phyloP scores from a whole-genome alignment of 2,113 vertebrate species.

The Helogale parvula region DNA sequence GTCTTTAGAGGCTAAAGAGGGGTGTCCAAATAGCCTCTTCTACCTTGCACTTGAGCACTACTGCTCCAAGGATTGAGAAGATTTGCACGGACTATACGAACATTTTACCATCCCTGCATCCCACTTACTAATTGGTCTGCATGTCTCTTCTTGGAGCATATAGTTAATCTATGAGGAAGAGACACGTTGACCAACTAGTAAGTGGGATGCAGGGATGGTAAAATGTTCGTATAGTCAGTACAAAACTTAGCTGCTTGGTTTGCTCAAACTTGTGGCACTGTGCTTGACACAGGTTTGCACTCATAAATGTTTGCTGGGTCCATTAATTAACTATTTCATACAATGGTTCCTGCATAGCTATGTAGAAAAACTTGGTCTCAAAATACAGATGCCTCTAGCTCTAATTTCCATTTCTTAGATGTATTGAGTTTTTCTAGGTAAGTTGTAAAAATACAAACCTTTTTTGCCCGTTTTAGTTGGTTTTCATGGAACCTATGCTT shows the following conservation, averaged over 20 bases:
- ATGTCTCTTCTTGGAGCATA: background rate
- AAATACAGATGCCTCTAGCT: background rate
- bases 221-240: background rate
- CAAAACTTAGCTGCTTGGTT: background rate
- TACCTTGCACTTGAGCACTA: background rate
- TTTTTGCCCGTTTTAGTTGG: slow-evolving; percentile 1
- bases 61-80: background rate
- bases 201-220: background rate
- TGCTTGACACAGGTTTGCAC: background rate
- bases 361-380: slow-evolving; percentile 16
- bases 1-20: background rate
- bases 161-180: background rate
- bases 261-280: background rate
- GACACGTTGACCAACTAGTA: background rate
- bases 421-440: background rate
- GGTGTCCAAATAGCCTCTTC: background rate
- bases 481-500: slow-evolving; percentile 25
- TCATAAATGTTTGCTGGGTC: background rate
- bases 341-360: background rate
- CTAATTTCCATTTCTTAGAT: slow-evolving; percentile 19
- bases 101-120: background rate
- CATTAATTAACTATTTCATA: slow-evolving; percentile 13
- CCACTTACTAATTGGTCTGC: background rate
- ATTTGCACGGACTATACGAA: background rate
- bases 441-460: slow-evolving; percentile 17